phyloP scores from a whole-genome alignment of 2,888 invertebrate genomes.

The Lasioglossum malachurum region DNA sequence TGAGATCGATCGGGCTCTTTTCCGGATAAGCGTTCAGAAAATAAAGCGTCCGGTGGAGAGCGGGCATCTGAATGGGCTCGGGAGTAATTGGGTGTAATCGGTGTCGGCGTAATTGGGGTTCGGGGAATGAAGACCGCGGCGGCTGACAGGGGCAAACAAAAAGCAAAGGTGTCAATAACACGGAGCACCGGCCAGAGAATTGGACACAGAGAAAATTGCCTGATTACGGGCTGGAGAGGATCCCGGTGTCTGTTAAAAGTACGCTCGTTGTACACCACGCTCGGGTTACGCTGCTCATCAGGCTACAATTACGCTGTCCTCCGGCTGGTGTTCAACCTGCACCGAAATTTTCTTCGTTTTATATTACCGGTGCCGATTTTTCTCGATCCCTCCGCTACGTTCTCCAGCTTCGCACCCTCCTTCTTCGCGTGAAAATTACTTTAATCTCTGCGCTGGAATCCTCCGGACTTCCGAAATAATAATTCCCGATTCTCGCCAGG shows the following conservation, averaged over 20 bases:
- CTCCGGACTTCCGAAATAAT: neutral
- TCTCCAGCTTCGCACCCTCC: neutral
- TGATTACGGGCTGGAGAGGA: slow-evolving; percentile 31
- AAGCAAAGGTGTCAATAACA: slow-evolving; percentile 49
- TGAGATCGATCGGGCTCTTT: slow-evolving; percentile 38
- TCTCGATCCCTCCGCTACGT: neutral
- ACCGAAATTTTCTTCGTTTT: slow-evolving; percentile 38
- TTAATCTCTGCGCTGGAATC: neutral
- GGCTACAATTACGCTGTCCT: slow-evolving; percentile 32
- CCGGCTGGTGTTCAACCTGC: slow-evolving; percentile 7
- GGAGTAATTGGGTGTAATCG: slow-evolving; percentile 36
- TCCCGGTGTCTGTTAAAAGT: slow-evolving; percentile 22
- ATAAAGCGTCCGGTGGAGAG: slow-evolving; percentile 45
- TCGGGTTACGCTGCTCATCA: slow-evolving; percentile 34
- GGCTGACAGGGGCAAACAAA: slow-evolving; percentile 6
- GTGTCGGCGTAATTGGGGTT: slow-evolving; percentile 47
- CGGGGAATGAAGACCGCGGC: neutral
- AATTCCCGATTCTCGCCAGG: neutral
- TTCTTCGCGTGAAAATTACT: neutral
- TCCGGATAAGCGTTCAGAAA: slow-evolving; percentile 26
- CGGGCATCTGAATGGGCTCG: slow-evolving; percentile 16
- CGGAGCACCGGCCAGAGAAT: neutral
- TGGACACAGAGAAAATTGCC: slow-evolving; percentile 42
- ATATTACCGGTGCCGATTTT: slow-evolving; percentile 10
- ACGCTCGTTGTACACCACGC: slow-evolving; percentile 1